These are phyloP conservation scores for Myotis vivesi DNA, from an alignment of 2,797 vertebrate species.

Conservation along the genomic window DNA sequence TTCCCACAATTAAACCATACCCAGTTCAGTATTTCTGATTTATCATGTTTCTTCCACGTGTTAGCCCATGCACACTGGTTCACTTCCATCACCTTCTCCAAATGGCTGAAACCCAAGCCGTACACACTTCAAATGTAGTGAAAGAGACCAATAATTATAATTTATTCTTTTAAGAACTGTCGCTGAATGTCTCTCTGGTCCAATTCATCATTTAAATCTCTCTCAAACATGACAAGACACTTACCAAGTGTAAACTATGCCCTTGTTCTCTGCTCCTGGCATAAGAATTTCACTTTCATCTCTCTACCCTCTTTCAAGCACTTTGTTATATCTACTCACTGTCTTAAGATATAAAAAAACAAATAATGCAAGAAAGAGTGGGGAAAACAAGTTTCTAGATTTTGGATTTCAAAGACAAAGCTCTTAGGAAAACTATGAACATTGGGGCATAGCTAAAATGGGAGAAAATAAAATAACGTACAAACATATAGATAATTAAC, in stretches of 20 bases:
- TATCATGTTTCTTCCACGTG: neutral
- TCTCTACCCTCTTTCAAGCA: neutral
- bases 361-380: neutral
- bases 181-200: neutral
- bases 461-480: neutral
- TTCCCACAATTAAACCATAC: neutral
- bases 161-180: neutral
- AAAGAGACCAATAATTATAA: neutral
- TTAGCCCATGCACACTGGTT: neutral
- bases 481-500: neutral
- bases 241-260: neutral
- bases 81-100: neutral
- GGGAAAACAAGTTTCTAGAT: neutral
- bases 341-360: neutral
- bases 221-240: neutral
- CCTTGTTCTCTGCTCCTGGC: neutral
- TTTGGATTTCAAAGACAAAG: neutral
- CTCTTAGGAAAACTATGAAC: neutral
- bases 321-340: neutral
- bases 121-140: neutral
- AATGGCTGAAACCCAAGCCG: neutral
- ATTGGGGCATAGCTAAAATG: neutral
- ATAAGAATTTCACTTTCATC: neutral
- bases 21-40: neutral
- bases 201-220: neutral